Evolutionary conservation across 2,888 invertebrate species (phyloP), one percentile per base, ranked within the genome.

Genomic region (Micropterix aruncella): DNA sequence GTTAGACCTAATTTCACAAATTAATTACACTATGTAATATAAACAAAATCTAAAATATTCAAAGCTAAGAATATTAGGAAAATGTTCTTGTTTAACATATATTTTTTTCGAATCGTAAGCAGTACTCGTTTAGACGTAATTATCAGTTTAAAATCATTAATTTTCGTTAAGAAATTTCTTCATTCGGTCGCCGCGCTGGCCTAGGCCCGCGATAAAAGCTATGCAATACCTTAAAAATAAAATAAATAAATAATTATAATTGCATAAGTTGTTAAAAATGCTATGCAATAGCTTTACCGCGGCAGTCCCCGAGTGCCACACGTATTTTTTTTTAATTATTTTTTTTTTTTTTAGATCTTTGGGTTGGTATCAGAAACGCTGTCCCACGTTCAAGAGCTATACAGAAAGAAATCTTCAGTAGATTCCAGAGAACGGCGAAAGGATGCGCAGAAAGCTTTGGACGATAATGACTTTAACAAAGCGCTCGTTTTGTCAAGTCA

Each of bases 401-500:
- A 73, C 52, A 74, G 85, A 3, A 71, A 73, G 19, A 87, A 87
- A 56, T 78, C 78, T 53, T 75, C 73, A 0, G 61, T 71, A 16
- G 65, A 79, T 36, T 76, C 87, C 0, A 66, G 70, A 14, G 72
- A 75, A 42, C 69, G 75, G 14, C 66, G 84, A 2, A 55, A 72
- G 3, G 79, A 79, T 40, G 85, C 80, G 0, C 77, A 80, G 52
- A 61, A 69, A 42, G 68, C 70, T 1, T 62, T 78, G 44, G 60
- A 73, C 42, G 61, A 66, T 2, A 75, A 73, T 1, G 70, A 80
- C 42, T 56, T 67, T 2, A 58, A 66, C 44, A 74, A 70, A 54
- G 80, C 86, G 0, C 60, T 87, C 16, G 61, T 73, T 1, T 61
- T 80, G 1, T 78, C 79, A 46, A 81, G 80, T 58, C 83, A 86